Evolutionary conservation across 2,888 invertebrate species (phyloP).

Genomic region (Drosophila picticornis): DNA sequence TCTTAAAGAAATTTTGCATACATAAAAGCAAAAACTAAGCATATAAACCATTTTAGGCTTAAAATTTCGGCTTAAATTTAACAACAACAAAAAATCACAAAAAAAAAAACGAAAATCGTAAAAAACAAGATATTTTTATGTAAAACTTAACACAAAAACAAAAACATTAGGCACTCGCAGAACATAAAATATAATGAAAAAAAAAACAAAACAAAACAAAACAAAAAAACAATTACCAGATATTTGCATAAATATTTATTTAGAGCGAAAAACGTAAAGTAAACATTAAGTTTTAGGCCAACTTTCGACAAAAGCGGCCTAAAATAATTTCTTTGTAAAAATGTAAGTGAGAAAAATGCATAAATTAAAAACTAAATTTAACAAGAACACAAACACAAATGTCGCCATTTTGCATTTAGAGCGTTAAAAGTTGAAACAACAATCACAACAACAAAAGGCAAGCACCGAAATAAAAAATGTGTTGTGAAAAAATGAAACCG

Average conservation of each 20-base stretch:
- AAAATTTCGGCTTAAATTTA: constrained; percentile 73
- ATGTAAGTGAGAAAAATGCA: constrained; percentile 47
- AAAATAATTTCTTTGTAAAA: constrained; percentile 85
- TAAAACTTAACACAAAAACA: constrained; percentile 53
- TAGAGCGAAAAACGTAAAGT: constrained; percentile 37
- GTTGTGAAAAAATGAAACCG: constrained; percentile 24
- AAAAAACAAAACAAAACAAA: constrained; percentile 26
- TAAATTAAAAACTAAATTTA: constrained; percentile 58
- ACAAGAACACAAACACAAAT: constrained; percentile 67
- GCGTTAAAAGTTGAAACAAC: constrained; percentile 53
- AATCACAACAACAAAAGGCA: constrained; percentile 18
- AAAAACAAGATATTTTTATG: constrained; percentile 62
- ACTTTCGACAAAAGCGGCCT: constrained; percentile 71
- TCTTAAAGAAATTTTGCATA: constrained; percentile 67
- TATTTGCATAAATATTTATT: constrained; percentile 66
- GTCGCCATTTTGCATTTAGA: constrained; percentile 85
- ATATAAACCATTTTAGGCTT: constrained; percentile 73
- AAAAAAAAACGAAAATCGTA: constrained; percentile 40
- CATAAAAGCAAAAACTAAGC: constrained; percentile 47
- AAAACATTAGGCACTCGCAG: constrained; percentile 51
- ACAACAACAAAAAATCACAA: constrained; percentile 49
- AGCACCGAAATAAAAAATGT: constrained; percentile 30
- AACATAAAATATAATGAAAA: constrained; percentile 51
- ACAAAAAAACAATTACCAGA: constrained; percentile 37
- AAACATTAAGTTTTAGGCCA: constrained; percentile 66